These are phyloP conservation scores for Fukomys damarensis DNA, from an alignment of 2,113 vertebrate species.

Conservation along the genomic window DNA sequence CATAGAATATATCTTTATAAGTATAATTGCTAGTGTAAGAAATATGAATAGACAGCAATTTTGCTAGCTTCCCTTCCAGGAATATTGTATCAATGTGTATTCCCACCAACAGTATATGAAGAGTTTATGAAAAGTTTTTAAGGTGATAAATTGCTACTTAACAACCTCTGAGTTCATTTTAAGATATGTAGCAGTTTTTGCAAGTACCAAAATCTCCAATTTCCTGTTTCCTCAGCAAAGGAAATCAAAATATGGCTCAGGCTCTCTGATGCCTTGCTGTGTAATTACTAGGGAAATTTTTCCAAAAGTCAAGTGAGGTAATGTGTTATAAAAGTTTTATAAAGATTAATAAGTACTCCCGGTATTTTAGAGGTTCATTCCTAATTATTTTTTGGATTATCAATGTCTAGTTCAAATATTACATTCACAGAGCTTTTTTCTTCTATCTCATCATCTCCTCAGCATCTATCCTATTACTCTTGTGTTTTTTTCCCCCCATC, in stretches of 20 bases:
- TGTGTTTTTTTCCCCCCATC: too few species aligned
- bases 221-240: neutral
- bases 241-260: neutral
- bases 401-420: neutral
- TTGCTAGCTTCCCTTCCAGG: neutral
- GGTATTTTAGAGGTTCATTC: neutral
- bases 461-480: neutral
- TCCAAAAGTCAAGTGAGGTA: neutral
- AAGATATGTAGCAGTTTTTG: neutral
- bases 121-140: neutral
- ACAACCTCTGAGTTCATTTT: neutral
- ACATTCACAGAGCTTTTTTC: neutral
- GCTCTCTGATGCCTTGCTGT: neutral
- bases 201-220: neutral
- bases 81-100: neutral
- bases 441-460: neutral
- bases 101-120: neutral
- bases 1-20: neutral
- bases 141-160: neutral
- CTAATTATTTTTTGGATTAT: neutral
- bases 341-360: neutral
- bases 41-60: slow-evolving; percentile 8
- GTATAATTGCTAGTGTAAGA: neutral
- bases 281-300: neutral
- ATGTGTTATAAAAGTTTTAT: neutral